phyloP scores from a whole-genome alignment of 2,113 vertebrate species.

The Macroglossus sobrinus region DNA sequence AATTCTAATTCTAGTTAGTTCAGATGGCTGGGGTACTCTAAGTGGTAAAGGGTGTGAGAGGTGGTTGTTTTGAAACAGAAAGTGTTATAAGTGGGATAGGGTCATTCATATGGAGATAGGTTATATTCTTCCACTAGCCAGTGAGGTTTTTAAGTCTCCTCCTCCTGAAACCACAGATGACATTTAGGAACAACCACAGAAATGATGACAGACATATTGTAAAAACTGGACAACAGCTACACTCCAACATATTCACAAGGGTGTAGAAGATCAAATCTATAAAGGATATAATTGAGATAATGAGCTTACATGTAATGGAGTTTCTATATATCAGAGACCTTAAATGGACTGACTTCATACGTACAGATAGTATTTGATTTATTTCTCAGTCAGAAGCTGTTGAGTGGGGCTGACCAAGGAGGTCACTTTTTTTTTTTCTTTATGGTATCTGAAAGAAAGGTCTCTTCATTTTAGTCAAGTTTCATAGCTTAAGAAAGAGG shows the following conservation, averaged over 20 bases:
- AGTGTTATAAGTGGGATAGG: background rate
- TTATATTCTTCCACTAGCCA: background rate
- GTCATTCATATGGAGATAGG: background rate
- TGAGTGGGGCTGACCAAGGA: background rate
- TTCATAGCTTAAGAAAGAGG: background rate
- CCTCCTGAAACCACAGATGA: background rate
- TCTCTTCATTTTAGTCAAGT: background rate
- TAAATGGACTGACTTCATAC: background rate
- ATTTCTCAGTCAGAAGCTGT: background rate
- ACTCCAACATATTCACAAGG: background rate
- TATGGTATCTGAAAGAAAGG: background rate
- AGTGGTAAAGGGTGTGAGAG: background rate
- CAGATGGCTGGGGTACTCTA: background rate
- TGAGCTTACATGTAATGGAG: background rate
- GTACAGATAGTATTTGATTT: background rate
- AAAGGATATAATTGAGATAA: background rate
- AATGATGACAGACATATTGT: background rate
- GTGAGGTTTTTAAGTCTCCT: slow-evolving; percentile 1
- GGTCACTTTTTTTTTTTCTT: background rate
- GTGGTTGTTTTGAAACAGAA: background rate
- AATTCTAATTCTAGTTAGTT: slow-evolving; percentile 8
- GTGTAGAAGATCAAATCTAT: background rate
- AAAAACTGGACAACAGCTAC: background rate
- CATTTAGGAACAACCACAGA: slow-evolving; percentile 8
- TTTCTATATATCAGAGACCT: background rate